phyloP scores from a whole-genome alignment of 2,797 vertebrate species.

The Lophotriccus pileatus region DNA sequence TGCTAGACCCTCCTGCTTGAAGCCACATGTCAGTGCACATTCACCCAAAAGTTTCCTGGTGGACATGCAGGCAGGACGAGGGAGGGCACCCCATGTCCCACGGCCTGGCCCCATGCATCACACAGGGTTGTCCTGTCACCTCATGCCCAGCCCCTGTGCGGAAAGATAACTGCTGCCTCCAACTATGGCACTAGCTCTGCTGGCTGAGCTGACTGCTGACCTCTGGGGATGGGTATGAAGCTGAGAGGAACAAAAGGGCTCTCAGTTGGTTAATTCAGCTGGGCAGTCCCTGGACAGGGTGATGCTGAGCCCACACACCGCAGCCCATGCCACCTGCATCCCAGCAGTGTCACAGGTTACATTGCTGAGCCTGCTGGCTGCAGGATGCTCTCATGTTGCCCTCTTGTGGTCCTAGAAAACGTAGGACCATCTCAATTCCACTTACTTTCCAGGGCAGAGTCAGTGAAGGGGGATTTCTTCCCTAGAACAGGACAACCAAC shows the following conservation, averaged over 20 bases:
- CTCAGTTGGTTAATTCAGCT: background rate
- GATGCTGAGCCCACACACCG: background rate
- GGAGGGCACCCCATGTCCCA: background rate
- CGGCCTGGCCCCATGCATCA: background rate
- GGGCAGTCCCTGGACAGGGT: background rate
- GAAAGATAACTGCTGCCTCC: background rate
- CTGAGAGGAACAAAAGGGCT: background rate
- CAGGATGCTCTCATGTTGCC: conserved; percentile 28
- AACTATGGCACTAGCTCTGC: background rate
- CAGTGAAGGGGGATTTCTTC: background rate
- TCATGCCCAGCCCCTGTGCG: rapidly evolving
- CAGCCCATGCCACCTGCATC: background rate
- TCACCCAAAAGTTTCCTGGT: background rate
- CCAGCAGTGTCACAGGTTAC: background rate
- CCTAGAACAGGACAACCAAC: background rate
- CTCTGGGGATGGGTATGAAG: background rate
- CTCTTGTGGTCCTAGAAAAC: conserved; percentile 51
- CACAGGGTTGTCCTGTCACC: background rate
- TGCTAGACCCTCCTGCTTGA: background rate
- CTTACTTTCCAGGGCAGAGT: background rate
- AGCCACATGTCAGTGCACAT: background rate
- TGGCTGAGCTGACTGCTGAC: background rate
- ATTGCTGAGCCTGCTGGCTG: background rate
- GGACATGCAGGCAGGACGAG: background rate
- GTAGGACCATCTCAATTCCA: background rate